These are phyloP conservation scores for Thymelicus acteon DNA, from an alignment of 2,888 invertebrate species.

Conservation along the genomic window DNA sequence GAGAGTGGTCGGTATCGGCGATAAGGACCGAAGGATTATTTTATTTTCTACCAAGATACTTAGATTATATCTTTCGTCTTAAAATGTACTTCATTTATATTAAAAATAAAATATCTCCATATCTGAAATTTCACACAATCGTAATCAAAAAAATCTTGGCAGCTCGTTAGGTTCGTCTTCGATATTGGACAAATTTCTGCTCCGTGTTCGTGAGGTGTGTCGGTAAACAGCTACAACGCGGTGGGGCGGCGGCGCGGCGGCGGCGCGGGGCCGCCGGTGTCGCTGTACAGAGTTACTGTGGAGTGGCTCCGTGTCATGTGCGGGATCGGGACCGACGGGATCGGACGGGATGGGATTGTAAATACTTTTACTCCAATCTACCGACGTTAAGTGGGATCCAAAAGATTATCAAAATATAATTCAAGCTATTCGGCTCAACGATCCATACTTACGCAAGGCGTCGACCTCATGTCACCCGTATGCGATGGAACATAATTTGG, in stretches of 20 bases:
- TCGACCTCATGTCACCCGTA: background rate
- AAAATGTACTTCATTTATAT: no score
- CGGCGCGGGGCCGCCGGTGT: constrained; percentile 48
- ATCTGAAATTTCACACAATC: constrained; percentile 20
- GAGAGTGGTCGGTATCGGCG: constrained; percentile 3
- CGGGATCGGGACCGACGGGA: background rate
- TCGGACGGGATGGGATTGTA: background rate
- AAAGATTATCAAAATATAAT: background rate
- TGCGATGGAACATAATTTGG: no score
- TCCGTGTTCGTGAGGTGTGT: constrained; percentile 2
- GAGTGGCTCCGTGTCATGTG: constrained; percentile 56
- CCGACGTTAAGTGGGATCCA: background rate
- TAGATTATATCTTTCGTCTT: no score
- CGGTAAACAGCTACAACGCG: constrained; percentile 21
- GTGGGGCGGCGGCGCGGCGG: background rate
- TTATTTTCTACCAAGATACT: background rate
- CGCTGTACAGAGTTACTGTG: constrained; percentile 48
- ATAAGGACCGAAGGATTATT: background rate
- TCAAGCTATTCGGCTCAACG: background rate
- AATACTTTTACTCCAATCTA: background rate
- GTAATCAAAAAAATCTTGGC: constrained; percentile 7
- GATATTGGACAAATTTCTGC: constrained; percentile 16
- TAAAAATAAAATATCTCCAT: background rate
- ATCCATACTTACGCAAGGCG: background rate
- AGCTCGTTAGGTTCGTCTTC: constrained; percentile 18